These are phyloP conservation scores for Xyliphius kryptos DNA, from an alignment of 2,113 vertebrate species.

Conservation along the genomic window DNA sequence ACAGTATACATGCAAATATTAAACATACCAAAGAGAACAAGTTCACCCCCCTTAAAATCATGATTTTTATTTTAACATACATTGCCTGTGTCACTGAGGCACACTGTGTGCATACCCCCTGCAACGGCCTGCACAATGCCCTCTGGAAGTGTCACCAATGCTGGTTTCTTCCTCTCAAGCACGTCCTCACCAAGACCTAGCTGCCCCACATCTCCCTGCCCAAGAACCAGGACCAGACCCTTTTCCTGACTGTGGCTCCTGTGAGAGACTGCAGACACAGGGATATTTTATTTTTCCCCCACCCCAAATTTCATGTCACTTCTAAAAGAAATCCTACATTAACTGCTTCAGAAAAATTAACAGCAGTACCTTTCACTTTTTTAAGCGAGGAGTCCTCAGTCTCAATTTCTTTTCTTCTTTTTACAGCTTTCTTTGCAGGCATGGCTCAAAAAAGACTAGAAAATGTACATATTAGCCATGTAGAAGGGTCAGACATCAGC, in stretches of 20 bases:
- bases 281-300: no score
- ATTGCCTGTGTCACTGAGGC: constrained; percentile 76
- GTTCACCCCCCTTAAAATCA: no score
- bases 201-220: constrained; percentile 92
- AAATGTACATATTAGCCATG: no score
- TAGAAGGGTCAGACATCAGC: no score
- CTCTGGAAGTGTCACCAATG: constrained; percentile 76
- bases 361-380: constrained; percentile 27
- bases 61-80: no score
- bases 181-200: constrained; percentile 84
- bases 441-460: no score
- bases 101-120: constrained; percentile 95
- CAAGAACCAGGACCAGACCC: constrained; percentile 82
- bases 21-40: no score
- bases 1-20: no score
- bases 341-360: no score
- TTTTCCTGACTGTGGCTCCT: constrained; percentile 73
- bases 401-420: constrained; percentile 72
- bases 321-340: no score
- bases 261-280: constrained; percentile 62
- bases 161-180: constrained; percentile 85
- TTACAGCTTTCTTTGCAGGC: constrained; percentile 75
- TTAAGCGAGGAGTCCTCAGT: not conserved
- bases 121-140: constrained; percentile 80
- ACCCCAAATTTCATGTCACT: no score